Evolutionary conservation across 1,140 invertebrate species (phyloP), one percentile per base, ranked within the genome.

Genomic region (Ruditapes philippinarum): DNA sequence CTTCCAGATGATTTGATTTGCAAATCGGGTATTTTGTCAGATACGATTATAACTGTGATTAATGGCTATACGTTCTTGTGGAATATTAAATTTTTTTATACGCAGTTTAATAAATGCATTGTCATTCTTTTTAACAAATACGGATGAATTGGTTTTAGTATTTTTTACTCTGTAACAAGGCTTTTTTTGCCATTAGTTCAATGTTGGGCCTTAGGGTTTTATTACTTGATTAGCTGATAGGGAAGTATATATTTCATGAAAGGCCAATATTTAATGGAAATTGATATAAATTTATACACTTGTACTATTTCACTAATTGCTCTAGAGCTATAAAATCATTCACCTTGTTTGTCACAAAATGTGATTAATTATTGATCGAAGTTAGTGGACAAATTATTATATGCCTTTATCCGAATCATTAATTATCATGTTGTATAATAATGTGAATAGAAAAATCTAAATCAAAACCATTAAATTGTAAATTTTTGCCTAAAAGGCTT

Each of bases 41-140:
- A 70, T 70, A 70, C 0, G 36, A 70, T 62, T 62, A 28, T 70
- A 38, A 70, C 36, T 70, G 38, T 70, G 65, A 70, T 70, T 70
- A 31, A 70, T 70, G 65, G 36, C 38, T 70, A 19, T 17, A 70
- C 38, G 1, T 70, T 70, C 12, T 1, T 38, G 22, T 36, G 36
- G 2, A 31, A 70, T 70, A 70, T 70, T n/a, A n/a, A n/a, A n/a
- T n/a, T n/a, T n/a, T 38, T 70, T 36, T 38, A 2, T 38, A 38
- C 22, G 19, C 33, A 17, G 36, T 38, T 70, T 19, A 70, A 70
- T 70, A 28, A 38, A 70, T 70, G 65, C 65, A 70, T 70, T 70
- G 28, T 70, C 65, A 70, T 70, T 38, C 33, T 9, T 38, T 28
- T 70, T 70, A 31, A 38, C 17, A 70, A 33, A 45, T 45, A n/a